Percentiles rank a stretch among this genome's conserved stretches.
Conservation (phyloP, 1,140 invertebrate genomes). For the Cydia splendana region DNA sequence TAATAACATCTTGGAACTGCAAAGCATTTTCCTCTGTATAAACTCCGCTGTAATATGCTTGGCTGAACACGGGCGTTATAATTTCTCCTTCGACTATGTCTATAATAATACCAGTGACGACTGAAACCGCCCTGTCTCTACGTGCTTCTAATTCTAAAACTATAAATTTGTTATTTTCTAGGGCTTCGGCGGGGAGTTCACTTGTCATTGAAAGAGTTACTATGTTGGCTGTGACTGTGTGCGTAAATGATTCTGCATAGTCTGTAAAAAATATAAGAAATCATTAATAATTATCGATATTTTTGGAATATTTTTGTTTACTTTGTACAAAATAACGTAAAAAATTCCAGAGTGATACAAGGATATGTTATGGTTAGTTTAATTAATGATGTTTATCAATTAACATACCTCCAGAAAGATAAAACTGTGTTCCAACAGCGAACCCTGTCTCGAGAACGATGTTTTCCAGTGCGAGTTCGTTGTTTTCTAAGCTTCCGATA, state of each 20-base stretch:
- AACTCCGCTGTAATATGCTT: slow-evolving; percentile 52
- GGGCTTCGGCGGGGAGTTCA: slow-evolving; percentile 40
- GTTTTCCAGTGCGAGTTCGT: slow-evolving; percentile 43
- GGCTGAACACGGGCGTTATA: slow-evolving; percentile 46
- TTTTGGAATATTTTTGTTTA: background rate
- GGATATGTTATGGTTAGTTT: background rate
- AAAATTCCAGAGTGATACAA: background rate
- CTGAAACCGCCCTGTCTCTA: slow-evolving; percentile 50
- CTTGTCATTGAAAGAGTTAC: slow-evolving; percentile 41
- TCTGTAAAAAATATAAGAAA: slow-evolving; percentile 45
- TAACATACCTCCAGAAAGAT: slow-evolving; percentile 48
- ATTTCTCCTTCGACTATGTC: slow-evolving; percentile 43
- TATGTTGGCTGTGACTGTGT: slow-evolving; percentile 40
- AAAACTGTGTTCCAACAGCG: slow-evolving; percentile 42
- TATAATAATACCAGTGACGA: slow-evolving; percentile 48
- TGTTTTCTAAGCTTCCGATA: slow-evolving; percentile 45
- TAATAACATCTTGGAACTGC: slow-evolving; percentile 46
- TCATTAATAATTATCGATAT: slow-evolving; percentile 5
- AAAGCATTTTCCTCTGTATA: slow-evolving; percentile 44
- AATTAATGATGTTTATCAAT: background rate
- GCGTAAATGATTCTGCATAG: slow-evolving; percentile 42
- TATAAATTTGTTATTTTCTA: slow-evolving; percentile 47
- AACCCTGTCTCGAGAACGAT: slow-evolving; percentile 49
- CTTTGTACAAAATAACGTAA: no score
- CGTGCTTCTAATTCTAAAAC: slow-evolving; percentile 52